These are phyloP conservation scores for Plagiodera versicolora DNA, from an alignment of 2,888 invertebrate species.

Conservation along the genomic window DNA sequence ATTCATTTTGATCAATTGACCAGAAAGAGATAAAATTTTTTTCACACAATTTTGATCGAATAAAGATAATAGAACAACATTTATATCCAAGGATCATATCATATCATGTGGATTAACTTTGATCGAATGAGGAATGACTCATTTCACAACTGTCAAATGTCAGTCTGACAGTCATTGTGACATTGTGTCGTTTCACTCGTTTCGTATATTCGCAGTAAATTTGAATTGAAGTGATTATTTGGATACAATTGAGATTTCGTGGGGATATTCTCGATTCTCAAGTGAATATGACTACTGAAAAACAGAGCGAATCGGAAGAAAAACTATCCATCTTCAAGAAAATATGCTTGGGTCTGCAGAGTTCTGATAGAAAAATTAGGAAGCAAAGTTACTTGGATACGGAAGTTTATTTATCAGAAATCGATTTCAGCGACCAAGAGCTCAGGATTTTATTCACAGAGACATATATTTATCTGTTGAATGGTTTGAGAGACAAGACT, in stretches of 20 bases:
- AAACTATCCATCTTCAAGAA: slow-evolving; percentile 38
- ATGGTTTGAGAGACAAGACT: slow-evolving; percentile 60
- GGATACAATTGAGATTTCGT: not conserved
- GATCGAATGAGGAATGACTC: too few relatives aligned
- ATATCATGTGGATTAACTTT: too few relatives aligned
- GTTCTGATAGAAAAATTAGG: slow-evolving; percentile 62
- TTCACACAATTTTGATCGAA: too few relatives aligned
- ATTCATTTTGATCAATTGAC: too few relatives aligned
- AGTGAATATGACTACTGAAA: not conserved
- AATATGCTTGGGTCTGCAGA: slow-evolving; percentile 56
- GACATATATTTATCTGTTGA: slow-evolving; percentile 54
- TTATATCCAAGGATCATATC: too few relatives aligned
- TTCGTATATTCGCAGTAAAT: not conserved
- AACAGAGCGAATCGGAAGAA: slow-evolving; percentile 15
- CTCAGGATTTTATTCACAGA: slow-evolving; percentile 52
- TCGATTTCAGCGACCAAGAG: slow-evolving; percentile 52
- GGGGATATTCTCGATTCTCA: not conserved
- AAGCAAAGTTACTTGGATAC: slow-evolving; percentile 62
- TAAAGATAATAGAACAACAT: too few relatives aligned
- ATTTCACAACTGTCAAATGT: too few relatives aligned
- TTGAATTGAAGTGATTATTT: not conserved
- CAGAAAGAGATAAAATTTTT: too few relatives aligned
- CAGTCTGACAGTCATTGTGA: too few relatives aligned
- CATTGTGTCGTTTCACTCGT: too few relatives aligned
- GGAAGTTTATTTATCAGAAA: slow-evolving; percentile 56